phyloP scores from a whole-genome alignment of 2,797 vertebrate species.

The Scarus forsteni region DNA sequence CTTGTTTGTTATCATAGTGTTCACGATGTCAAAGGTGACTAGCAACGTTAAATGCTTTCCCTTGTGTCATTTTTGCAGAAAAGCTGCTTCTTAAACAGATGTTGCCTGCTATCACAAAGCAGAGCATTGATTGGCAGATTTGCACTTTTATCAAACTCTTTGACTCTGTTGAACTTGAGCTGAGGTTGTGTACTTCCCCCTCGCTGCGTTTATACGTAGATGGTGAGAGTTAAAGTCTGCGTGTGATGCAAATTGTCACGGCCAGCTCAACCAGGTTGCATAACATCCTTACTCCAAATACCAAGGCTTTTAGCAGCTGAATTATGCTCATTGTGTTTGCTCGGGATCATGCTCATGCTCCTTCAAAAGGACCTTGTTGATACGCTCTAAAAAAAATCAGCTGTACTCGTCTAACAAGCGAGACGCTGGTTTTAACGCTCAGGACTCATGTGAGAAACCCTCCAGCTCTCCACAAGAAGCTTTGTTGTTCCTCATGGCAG shows the following conservation, averaged over 20 bases:
- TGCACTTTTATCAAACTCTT: not conserved
- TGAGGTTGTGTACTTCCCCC: not conserved
- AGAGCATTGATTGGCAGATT: not conserved
- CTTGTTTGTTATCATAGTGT: too few species aligned
- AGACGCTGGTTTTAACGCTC: conserved; percentile 8
- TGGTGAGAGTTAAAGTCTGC: conserved; percentile 11
- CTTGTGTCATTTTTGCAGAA: too few species aligned
- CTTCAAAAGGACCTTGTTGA: conserved; percentile 34
- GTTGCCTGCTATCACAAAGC: too few species aligned
- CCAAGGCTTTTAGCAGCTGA: conserved; percentile 68
- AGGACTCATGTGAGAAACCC: conserved; percentile 27
- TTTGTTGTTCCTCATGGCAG: conserved; percentile 45
- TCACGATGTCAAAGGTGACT: too few species aligned
- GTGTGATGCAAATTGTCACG: conserved; percentile 54
- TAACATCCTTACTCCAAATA: conserved; percentile 71
- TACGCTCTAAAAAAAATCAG: conserved; percentile 26
- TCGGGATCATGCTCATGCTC: conserved; percentile 17
- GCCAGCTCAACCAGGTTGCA: conserved; percentile 60
- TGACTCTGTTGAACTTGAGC: not conserved
- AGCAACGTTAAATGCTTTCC: too few species aligned
- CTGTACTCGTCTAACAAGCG: conserved; percentile 2
- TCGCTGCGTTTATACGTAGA: not conserved
- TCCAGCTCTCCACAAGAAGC: conserved; percentile 9
- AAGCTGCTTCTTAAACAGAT: too few species aligned
- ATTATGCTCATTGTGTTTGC: conserved; percentile 66